A percentile compares a stretch with the other conserved stretches of the same genome.
phyloP scores from a whole-genome alignment of 35 echinoderm and acorn worm genomes.

The Lytechinus variegatus region DNA sequence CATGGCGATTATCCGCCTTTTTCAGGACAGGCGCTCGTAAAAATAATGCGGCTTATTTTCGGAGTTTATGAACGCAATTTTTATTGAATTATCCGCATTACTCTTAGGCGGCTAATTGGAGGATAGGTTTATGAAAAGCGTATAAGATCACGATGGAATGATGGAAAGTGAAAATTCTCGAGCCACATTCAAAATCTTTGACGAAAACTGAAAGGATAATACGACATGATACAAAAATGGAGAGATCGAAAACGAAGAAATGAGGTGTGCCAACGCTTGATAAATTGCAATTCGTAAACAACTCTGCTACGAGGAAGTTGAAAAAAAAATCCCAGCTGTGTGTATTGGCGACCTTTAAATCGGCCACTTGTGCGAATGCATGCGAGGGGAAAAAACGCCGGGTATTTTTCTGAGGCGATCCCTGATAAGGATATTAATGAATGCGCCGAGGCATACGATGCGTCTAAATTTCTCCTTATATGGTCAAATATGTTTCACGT shows the following conservation, averaged over 20 bases:
- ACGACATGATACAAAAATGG: neutral
- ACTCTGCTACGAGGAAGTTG: neutral
- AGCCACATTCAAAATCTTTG: neutral
- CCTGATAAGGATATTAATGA: conserved; percentile 47
- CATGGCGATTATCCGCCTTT: too few species aligned
- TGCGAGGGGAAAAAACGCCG: neutral
- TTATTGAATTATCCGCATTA: too few species aligned
- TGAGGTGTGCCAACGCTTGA: neutral
- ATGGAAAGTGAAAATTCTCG: too few species aligned
- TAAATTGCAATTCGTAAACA: neutral
- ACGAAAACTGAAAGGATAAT: neutral
- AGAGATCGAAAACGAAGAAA: neutral
- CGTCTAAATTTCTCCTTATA: conserved; percentile 60
- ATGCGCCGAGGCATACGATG: conserved; percentile 54
- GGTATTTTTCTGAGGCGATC: conserved; percentile 18
- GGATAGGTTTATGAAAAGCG: too few species aligned
- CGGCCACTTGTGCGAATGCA: conserved; percentile 30
- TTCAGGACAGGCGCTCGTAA: too few species aligned
- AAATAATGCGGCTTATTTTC: too few species aligned
- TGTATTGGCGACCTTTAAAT: conserved; percentile 22
- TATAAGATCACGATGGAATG: too few species aligned
- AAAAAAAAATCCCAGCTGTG: neutral
- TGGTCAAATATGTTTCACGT: conserved; percentile 57
- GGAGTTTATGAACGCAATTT: too few species aligned
- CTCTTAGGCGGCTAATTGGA: too few species aligned